Percentiles rank a stretch among this genome's conserved stretches.
Evolutionary conservation across 2,888 invertebrate species (phyloP).

Genomic region (Sphaerolaimus hirsutus): DNA sequence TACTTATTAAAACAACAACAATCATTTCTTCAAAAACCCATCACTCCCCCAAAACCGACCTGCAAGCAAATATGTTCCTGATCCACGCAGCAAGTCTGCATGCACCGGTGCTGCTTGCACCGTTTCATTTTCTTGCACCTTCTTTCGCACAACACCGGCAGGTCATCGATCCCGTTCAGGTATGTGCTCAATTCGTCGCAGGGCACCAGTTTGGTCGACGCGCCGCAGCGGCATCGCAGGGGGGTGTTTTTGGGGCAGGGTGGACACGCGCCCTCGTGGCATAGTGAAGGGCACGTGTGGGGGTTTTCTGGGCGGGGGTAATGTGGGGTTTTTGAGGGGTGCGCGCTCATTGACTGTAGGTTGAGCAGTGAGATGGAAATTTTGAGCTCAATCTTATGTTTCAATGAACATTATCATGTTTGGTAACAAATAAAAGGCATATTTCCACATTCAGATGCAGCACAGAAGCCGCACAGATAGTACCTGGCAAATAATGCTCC

Average conservation of each 20-base stretch:
- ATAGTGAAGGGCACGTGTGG: slow-evolving; percentile 44
- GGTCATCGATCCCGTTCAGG: too few relatives aligned
- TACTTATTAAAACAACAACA: too few relatives aligned
- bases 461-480: too few relatives aligned
- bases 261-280: slow-evolving; percentile 50
- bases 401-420: too few relatives aligned
- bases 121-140: slow-evolving; percentile 49
- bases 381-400: too few relatives aligned
- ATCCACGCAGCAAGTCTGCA: slow-evolving; percentile 61
- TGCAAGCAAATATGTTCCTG: slow-evolving; percentile 59
- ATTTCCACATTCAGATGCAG: too few relatives aligned
- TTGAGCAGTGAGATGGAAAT: too few relatives aligned
- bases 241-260: slow-evolving; percentile 49
- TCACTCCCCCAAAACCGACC: slow-evolving; percentile 16
- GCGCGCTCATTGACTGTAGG: too few relatives aligned
- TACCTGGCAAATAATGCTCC: too few relatives aligned
- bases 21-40: too few relatives aligned
- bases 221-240: slow-evolving; percentile 59
- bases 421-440: too few relatives aligned
- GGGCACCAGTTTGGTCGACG: slow-evolving; percentile 40
- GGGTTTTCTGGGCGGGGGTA: background rate
- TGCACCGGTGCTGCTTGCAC: slow-evolving; percentile 51
- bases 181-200: slow-evolving; percentile 11
- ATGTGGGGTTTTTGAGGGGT: too few relatives aligned
- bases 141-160: slow-evolving; percentile 43